Percentiles rank a stretch among this genome's conserved stretches.
phyloP scores from a whole-genome alignment of 2,113 vertebrate species.

The Chinchilla lanigera region DNA sequence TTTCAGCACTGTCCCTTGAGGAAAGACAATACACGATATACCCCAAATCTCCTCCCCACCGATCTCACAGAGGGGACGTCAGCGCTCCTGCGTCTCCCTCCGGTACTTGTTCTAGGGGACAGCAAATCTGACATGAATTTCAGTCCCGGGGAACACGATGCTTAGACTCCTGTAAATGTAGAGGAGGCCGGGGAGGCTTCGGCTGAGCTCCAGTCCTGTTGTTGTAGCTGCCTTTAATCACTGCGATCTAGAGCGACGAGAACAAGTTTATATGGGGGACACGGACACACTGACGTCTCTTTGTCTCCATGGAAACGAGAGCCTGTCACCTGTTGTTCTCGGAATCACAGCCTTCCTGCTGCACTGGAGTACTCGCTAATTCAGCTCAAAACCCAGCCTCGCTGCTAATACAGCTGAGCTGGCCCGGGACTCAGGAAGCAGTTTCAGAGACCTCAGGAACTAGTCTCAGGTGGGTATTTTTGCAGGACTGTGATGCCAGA shows the following conservation, averaged over 20 bases:
- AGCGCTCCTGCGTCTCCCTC: not conserved
- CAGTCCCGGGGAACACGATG: not conserved
- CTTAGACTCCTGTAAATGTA: not conserved
- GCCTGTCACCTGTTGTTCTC: not conserved
- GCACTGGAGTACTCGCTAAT: not conserved
- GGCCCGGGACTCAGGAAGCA: too few relatives aligned
- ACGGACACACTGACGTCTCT: not conserved
- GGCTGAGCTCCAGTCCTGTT: not conserved
- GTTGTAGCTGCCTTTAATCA: not conserved
- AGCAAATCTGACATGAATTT: not conserved
- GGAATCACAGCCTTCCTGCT: not conserved
- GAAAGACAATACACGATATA: not conserved
- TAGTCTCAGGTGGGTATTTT: too few relatives aligned
- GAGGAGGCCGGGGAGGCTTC: too few relatives aligned
- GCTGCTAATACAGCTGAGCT: too few relatives aligned
- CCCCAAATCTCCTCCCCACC: not conserved
- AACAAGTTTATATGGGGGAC: fast-evolving
- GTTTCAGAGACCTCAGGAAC: too few relatives aligned
- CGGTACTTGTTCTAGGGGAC: too few relatives aligned
- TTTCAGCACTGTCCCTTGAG: not conserved
- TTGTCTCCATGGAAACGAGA: not conserved
- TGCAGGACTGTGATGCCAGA: too few relatives aligned
- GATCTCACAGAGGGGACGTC: not conserved
- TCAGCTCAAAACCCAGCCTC: too few relatives aligned
- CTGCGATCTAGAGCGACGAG: not conserved